Percentiles rank a stretch among this genome's conserved stretches.
Conservation (phyloP, 2,113 vertebrate species). For the Sylvicapra grimmia region DNA sequence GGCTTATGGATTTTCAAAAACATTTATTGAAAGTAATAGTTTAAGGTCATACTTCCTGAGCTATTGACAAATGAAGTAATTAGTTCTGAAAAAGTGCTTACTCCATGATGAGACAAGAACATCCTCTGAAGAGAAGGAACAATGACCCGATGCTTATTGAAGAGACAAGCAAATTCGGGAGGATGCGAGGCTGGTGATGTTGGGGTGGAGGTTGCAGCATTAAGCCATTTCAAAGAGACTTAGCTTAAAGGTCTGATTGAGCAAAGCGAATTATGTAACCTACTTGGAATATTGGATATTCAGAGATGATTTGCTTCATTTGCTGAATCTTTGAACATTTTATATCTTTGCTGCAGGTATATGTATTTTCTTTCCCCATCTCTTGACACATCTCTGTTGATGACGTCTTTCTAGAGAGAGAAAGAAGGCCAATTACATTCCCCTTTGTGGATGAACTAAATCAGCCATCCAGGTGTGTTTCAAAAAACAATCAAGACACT, state of each 20-base stretch:
- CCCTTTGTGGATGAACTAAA: not conserved
- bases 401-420: not conserved
- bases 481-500: not conserved
- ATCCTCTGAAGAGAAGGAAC: not conserved
- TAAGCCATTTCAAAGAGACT: not conserved
- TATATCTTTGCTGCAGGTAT: not conserved
- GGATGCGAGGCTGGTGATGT: accelerated
- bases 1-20: not conserved
- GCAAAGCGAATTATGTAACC: not conserved
- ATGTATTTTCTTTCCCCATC: not conserved
- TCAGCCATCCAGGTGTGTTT: accelerated
- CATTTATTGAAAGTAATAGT: not conserved
- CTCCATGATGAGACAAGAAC: not conserved
- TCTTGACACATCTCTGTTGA: not conserved
- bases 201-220: not conserved
- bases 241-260: not conserved
- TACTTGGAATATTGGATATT: not conserved
- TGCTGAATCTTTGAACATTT: not conserved
- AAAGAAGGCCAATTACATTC: not conserved
- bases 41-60: not conserved
- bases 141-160: accelerated
- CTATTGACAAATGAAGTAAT: not conserved
- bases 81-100: not conserved
- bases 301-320: not conserved
- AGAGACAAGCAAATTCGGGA: accelerated